Percentiles rank a stretch among this genome's conserved stretches.
Conservation (phyloP, 2,888 invertebrate genomes). For the Plebejus argus region DNA sequence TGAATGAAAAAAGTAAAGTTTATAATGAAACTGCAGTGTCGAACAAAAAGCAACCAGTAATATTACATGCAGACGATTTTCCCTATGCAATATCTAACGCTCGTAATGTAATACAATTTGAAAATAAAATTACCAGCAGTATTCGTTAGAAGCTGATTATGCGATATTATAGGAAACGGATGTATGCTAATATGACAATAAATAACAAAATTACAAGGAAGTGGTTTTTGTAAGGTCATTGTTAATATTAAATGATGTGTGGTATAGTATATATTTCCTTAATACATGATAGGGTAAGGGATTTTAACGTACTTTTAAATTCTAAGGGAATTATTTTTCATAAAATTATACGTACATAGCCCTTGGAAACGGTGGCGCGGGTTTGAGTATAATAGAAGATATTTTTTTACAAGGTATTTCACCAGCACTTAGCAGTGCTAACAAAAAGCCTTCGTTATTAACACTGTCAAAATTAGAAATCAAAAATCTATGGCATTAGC, state of each 20-base stretch:
- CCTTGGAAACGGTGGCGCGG: no score
- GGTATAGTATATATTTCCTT: not conserved
- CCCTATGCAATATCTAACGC: not conserved
- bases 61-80: not conserved
- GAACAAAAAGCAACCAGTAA: not conserved
- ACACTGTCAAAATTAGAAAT: no score
- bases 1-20: not conserved
- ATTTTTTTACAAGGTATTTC: no score
- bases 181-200: conserved; percentile 23
- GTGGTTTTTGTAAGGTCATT: not conserved
- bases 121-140: conserved; percentile 4
- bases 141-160: not conserved
- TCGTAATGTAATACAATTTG: not conserved
- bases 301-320: not conserved
- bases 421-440: no score
- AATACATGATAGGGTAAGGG: not conserved
- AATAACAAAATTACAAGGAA: conserved; percentile 2
- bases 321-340: no score
- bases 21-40: not conserved
- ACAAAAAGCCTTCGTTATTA: no score
- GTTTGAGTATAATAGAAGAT: no score
- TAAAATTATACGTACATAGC: no score
- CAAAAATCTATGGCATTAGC: no score
- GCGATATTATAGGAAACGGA: not conserved
- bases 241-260: conserved; percentile 11